These are phyloP conservation scores for Merops nubicus DNA, from an alignment of 2,113 vertebrate genomes.

Conservation along the genomic window DNA sequence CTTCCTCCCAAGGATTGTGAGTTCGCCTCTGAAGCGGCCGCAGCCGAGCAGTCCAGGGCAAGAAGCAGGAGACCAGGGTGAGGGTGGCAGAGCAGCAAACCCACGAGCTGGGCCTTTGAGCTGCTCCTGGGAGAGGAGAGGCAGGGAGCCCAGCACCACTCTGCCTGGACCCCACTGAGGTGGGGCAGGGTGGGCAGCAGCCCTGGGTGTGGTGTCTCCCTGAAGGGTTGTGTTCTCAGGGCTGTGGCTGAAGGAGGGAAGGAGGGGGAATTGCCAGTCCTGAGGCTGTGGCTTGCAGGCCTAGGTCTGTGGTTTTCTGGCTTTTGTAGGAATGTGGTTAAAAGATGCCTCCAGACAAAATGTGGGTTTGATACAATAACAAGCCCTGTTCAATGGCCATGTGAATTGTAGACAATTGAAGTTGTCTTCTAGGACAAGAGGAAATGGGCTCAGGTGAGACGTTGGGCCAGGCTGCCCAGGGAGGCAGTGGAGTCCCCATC, in stretches of 20 bases:
- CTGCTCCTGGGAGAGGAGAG: not conserved
- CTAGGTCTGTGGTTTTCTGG: fast-evolving
- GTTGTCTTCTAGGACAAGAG: no score
- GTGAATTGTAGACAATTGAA: not conserved
- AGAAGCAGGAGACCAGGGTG: no score
- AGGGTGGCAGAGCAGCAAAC: not conserved
- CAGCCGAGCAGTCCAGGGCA: fast-evolving
- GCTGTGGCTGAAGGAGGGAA: not conserved
- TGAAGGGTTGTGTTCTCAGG: fast-evolving
- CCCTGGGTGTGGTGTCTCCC: no score
- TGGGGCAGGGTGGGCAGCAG: not conserved
- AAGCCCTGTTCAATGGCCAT: fast-evolving
- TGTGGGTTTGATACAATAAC: fast-evolving
- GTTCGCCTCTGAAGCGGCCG: not conserved
- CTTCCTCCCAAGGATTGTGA: not conserved
- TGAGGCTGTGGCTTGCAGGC: fast-evolving
- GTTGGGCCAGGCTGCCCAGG: no score
- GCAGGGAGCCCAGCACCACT: fast-evolving
- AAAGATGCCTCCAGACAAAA: not conserved
- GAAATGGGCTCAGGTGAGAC: no score
- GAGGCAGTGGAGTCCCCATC: no score
- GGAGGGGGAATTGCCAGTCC: not conserved
- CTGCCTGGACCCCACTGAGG: fast-evolving
- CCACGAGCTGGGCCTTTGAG: fast-evolving
- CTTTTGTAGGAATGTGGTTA: fast-evolving